Conservation (phyloP, 2,888 invertebrate species). For the Himalopsyche tibetana region DNA sequence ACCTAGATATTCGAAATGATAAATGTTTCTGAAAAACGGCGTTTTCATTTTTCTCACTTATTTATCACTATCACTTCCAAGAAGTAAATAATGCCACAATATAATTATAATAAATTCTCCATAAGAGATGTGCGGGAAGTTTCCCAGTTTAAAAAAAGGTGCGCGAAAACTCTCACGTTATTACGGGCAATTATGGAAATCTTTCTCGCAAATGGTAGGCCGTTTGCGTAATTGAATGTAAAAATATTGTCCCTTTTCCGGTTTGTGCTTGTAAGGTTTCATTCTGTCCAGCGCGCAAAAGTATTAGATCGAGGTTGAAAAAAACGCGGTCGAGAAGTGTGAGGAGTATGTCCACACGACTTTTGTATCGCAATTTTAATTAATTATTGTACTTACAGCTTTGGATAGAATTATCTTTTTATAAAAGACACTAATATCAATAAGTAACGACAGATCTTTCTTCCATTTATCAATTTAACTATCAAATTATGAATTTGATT, state of each 20-base stretch:
- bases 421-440: too few species aligned
- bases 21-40: not conserved
- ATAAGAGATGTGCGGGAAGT: not conserved
- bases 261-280: not conserved
- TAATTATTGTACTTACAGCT: too few species aligned
- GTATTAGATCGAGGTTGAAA: not conserved
- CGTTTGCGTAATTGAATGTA: conserved; percentile 26
- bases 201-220: conserved; percentile 21
- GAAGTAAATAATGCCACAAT: not conserved
- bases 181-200: conserved; percentile 11
- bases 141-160: not conserved
- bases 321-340: too few species aligned
- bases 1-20: too few species aligned
- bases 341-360: too few species aligned
- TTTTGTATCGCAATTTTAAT: too few species aligned
- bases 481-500: too few species aligned
- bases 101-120: not conserved
- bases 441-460: too few species aligned
- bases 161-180: not conserved
- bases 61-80: not conserved
- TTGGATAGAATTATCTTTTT: too few species aligned
- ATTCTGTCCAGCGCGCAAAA: not conserved
- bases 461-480: too few species aligned
- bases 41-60: not conserved
- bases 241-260: conserved; percentile 2